phyloP scores from a whole-genome alignment of 2,113 vertebrate genomes.

The Pyxicephalus adspersus region DNA sequence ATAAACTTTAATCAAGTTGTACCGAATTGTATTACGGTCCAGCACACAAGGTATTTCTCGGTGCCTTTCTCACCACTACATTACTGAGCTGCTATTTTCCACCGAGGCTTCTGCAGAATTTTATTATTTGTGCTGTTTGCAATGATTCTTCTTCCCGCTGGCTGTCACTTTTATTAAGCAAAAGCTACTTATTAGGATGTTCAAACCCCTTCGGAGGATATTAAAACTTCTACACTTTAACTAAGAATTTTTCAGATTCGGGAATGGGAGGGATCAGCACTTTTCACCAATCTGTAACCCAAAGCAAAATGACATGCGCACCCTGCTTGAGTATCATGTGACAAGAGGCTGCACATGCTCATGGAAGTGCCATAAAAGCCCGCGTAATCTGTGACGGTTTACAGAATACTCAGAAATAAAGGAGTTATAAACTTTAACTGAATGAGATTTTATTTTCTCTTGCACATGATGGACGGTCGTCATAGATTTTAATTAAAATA shows the following conservation, averaged over 20 bases:
- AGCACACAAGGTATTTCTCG: background rate
- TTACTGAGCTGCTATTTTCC: background rate
- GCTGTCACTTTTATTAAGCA: constrained; percentile 37
- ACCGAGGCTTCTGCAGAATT: background rate
- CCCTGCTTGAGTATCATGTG: no score
- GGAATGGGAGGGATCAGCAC: background rate
- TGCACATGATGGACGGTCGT: no score
- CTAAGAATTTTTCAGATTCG: background rate
- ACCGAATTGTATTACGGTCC: background rate
- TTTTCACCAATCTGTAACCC: background rate
- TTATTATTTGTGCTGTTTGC: constrained; percentile 26
- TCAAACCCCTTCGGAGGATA: background rate
- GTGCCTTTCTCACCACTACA: background rate
- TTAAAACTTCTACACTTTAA: background rate
- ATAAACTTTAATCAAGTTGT: background rate
- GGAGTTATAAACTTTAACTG: no score
- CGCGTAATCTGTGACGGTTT: no score
- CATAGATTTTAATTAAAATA: no score
- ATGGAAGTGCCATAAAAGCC: no score
- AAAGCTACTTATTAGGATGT: constrained; percentile 3
- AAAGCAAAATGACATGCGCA: background rate
- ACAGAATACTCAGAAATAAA: no score
- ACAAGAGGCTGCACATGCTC: no score
- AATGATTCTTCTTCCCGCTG: background rate
- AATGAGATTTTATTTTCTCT: no score